A percentile compares a stretch with the other conserved stretches of the same genome.
Conservation (phyloP, 1,140 invertebrate genomes). For the Drosophila paulistorum region DNA sequence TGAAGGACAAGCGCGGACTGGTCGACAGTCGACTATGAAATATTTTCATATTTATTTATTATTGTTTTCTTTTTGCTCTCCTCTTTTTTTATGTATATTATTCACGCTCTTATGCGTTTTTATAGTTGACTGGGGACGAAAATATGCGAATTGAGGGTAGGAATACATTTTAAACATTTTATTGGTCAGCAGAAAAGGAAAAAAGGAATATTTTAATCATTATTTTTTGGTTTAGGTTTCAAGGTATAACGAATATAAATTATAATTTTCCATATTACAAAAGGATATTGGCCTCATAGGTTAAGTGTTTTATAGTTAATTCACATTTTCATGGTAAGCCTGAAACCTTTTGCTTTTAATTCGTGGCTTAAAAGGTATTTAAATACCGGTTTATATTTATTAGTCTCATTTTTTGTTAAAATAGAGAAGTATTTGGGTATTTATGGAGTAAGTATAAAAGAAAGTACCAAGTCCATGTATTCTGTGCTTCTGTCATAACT, state of each 20-base stretch:
- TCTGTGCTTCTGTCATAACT: too few relatives aligned
- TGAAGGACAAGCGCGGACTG: slow-evolving; percentile 10
- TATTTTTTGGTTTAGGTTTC: slow-evolving; percentile 12
- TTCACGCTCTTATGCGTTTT: slow-evolving; percentile 66
- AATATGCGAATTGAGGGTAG: slow-evolving; percentile 29
- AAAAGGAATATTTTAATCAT: slow-evolving; percentile 6
- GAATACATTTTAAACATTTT: slow-evolving; percentile 45
- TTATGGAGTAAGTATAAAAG: too few relatives aligned
- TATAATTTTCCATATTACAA: not conserved
- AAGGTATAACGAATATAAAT: not conserved
- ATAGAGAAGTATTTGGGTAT: too few relatives aligned
- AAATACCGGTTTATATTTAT: too few relatives aligned
- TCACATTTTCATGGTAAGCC: too few relatives aligned
- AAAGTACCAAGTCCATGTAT: too few relatives aligned
- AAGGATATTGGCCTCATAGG: too few relatives aligned
- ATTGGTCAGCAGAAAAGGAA: not conserved
- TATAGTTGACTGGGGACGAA: slow-evolving; percentile 58
- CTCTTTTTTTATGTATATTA: slow-evolving; percentile 59
- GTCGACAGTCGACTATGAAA: slow-evolving; percentile 51
- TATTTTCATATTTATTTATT: slow-evolving; percentile 72
- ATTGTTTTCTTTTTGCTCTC: slow-evolving; percentile 12
- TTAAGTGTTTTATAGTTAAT: too few relatives aligned
- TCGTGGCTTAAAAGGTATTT: too few relatives aligned
- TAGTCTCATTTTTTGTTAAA: too few relatives aligned
- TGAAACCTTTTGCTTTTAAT: too few relatives aligned